Base-by-base conservation (phyloP, 2,888 invertebrate species). In the Mylabris sibirica region DNA sequence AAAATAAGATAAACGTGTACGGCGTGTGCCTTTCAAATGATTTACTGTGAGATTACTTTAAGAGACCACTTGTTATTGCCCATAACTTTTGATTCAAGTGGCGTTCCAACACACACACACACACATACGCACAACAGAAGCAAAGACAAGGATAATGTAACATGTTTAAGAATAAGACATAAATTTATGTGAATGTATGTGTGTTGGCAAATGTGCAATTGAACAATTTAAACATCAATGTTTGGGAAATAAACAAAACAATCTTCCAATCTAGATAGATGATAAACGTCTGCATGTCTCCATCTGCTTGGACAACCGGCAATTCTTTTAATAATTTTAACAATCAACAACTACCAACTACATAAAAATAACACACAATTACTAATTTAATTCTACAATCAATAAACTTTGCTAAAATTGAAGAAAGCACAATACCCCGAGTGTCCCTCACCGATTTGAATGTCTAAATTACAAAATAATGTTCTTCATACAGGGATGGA, bases 61-160 rank as follows among this genome's bases (percentile, higher is more conserved):
- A 84, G 84, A 85, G 84, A 83, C 84, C 84, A 85, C 85, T 84
- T 84, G 84, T 85, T 85, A 84, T 84, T 84, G 83, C 82, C 83
- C 83, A 84, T 84, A 84, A 85, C 84, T 84, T 82, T 82, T 84
- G 84, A 84, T 84, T 83, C 81, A 82, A 82, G 82, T 82, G 80
- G 80, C 78, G 80, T 77, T 77, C 79, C 77, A 79, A 80, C 78
- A 75, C 70, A 78, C 77, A 76, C 77, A 76, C 75, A n/a, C n/a
- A 72, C 68, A 78, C 77, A 76, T 77, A 77, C 75, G 71, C 68
- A 53, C 68, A 35, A 35, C 64, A 30, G 38, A 44, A 60, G 65
- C 64, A 67, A 60, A 69, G 20, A 41, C 41, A 68, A 26, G 12
- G 67, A 68, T 53, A 53, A 60, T 64, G 59, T 53, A 63, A 67